Conservation (phyloP, 2,888 invertebrate species). For the Candidula unifasciata region DNA sequence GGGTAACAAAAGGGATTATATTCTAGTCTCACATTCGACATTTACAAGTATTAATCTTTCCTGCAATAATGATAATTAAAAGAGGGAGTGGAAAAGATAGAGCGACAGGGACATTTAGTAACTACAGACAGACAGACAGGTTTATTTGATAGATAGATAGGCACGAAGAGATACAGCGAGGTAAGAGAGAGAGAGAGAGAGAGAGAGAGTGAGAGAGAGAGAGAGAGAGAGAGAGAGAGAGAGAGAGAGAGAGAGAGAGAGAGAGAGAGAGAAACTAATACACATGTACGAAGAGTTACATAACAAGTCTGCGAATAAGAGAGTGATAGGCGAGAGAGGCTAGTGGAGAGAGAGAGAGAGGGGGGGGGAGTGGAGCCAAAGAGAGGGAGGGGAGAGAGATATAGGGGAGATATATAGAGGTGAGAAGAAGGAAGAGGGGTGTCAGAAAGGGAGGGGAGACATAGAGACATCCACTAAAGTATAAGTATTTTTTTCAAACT, state of each 20-base stretch:
- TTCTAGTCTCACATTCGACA: too few species aligned
- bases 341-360: constrained; percentile 32
- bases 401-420: not conserved
- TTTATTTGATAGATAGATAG: too few species aligned
- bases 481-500: not conserved
- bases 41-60: too few species aligned
- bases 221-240: not conserved
- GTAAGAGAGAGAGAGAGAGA: too few species aligned
- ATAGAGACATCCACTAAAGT: not conserved
- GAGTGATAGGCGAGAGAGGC: too few species aligned
- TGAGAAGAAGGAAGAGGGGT: not conserved
- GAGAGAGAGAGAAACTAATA: constrained; percentile 22
- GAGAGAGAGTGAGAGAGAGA: too few species aligned
- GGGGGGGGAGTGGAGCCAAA: constrained; percentile 16
- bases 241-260: constrained; percentile 20
- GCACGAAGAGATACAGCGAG: too few species aligned
- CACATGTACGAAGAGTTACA: constrained; percentile 3
- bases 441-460: not conserved
- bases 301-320: not conserved
- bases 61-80: too few species aligned
- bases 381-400: not conserved
- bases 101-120: too few species aligned
- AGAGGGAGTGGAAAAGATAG: too few species aligned
- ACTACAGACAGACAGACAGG: too few species aligned
- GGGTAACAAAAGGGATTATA: too few species aligned